Percentiles rank a stretch among this genome's conserved stretches.
Evolutionary conservation across 2,888 invertebrate species (phyloP).

Genomic region (Tenthredo mesomela): DNA sequence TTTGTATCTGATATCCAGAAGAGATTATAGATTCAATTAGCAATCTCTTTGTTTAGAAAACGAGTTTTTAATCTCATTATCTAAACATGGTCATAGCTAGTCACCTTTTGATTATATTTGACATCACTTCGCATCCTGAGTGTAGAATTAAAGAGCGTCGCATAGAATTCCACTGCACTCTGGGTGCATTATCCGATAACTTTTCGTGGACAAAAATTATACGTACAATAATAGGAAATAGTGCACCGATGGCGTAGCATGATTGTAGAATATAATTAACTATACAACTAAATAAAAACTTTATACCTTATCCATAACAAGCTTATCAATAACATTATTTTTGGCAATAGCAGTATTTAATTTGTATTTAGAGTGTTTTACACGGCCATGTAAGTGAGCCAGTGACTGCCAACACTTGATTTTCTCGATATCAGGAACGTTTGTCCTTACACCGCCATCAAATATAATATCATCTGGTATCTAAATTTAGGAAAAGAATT

Average conservation of each 20-base stretch:
- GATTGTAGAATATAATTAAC: not conserved
- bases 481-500: conserved; percentile 47
- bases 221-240: not conserved
- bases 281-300: not conserved
- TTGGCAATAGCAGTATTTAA: conserved; percentile 62
- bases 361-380: conserved; percentile 67
- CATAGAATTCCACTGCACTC: conserved; percentile 48
- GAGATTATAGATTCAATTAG: conserved; percentile 19
- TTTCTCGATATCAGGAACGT: conserved; percentile 63
- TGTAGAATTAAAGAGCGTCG: conserved; percentile 18
- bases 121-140: conserved; percentile 36
- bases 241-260: not conserved
- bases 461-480: conserved; percentile 59
- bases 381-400: conserved; percentile 65
- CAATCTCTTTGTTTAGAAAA: not conserved
- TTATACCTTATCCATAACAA: conserved; percentile 65
- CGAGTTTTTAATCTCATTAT: not conserved
- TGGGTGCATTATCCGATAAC: conserved; percentile 8
- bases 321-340: conserved; percentile 58
- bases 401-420: conserved; percentile 67
- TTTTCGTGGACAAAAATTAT: conserved; percentile 4
- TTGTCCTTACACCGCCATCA: conserved; percentile 62
- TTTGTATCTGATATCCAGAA: conserved; percentile 61
- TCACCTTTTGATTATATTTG: conserved; percentile 28
- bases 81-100: not conserved